Evolutionary conservation across 2,888 invertebrate genomes (phyloP), one percentile per base, ranked within the genome.

Genomic region (Drosophila mimica): DNA sequence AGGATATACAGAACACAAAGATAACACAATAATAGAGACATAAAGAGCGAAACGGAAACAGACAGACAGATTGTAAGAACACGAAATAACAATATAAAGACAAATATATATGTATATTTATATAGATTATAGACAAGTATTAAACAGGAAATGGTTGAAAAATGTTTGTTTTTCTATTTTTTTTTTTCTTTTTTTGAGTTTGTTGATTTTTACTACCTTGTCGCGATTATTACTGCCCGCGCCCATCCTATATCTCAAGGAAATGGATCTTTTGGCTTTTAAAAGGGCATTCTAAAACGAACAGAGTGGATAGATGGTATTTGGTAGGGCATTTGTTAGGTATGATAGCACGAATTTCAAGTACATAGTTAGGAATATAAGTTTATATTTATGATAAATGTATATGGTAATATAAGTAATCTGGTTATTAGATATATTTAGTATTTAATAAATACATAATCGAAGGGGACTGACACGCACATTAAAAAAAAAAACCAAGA

Each of bases 221-320:
- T 93, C 92, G 80, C 92, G 90, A 88, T 92, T 93, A 91, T 89
- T 92, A 88, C 91, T 91, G 92, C 90, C 76, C 83, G 85, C 92
- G 87, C 93, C 91, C 91, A 91, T 93, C 92, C 92, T 93, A 92
- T 92, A 93, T 91, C 93, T 93, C 84, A 93, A 90, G 79, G 93
- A 93, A 92, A 93, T 92, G 79, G 93, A 92, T 91, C 93, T 91
- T 92, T 93, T 93, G 87, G 93, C 92, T 92, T 93, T 93, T 82
- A 92, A 83, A 83, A 93, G 92, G 83, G 93, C 90, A 89, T 92
- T 93, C 93, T 93, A 92, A 81, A 91, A 89, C 89, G 82, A 81
- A 81, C 49, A 79, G 73, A 79, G 72, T 61, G 60, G 83, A 83
- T 85, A 89, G 79, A 82, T 59, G 76, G 54, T 71, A 74, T 81